Percentiles rank a stretch among this genome's conserved stretches.
These are phyloP conservation scores for Volucella bombylans DNA, from an alignment of 2,888 invertebrate genomes.

Conservation along the genomic window DNA sequence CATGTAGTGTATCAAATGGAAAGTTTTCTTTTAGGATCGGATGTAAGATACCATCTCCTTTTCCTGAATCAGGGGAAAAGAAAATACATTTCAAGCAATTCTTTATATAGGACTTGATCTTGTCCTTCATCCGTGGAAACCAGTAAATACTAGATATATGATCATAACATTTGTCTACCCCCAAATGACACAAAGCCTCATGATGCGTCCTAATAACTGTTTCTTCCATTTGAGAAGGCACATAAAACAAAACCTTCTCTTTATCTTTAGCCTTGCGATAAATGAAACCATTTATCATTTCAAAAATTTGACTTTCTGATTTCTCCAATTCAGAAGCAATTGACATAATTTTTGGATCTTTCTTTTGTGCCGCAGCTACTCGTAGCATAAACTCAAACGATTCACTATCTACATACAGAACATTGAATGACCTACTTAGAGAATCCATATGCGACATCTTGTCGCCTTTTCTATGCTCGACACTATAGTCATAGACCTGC, in stretches of 20 bases:
- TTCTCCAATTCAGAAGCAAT: too few relatives aligned
- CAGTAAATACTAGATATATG: neutral
- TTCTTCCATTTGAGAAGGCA: too few relatives aligned
- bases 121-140: neutral
- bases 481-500: constrained; percentile 75
- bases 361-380: too few relatives aligned
- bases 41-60: neutral
- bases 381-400: too few relatives aligned
- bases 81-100: neutral
- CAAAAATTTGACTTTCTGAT: too few relatives aligned
- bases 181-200: constrained; percentile 12
- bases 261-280: too few relatives aligned
- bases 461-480: neutral
- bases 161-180: neutral
- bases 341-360: too few relatives aligned
- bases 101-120: neutral
- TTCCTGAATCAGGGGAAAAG: neutral
- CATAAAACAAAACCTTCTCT: too few relatives aligned
- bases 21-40: constrained; percentile 20
- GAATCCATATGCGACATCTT: too few relatives aligned
- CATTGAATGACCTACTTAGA: too few relatives aligned
- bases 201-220: neutral
- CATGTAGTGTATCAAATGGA: constrained; percentile 13
- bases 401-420: too few relatives aligned
- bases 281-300: too few relatives aligned